Evolutionary conservation across 2,113 vertebrate genomes (phyloP).

Genomic region (Cnemophilus loriae): DNA sequence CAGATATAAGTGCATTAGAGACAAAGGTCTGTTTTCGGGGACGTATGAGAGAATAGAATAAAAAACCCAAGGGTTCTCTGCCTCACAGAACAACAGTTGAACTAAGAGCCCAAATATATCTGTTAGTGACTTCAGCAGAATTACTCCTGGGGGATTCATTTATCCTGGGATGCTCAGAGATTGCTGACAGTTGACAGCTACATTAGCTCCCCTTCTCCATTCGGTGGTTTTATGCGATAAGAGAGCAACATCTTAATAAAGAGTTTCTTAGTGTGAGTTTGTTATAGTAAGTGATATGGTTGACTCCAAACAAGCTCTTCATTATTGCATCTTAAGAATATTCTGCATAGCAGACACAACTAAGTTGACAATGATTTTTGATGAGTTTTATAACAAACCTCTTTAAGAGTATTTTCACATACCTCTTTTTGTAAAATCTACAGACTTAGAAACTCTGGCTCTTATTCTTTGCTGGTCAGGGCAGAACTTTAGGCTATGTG

Average conservation of each 20-base stretch:
- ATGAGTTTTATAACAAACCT: not conserved
- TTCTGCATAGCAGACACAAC: not conserved
- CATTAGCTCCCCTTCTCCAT: constrained; percentile 33
- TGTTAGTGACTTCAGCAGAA: constrained; percentile 54
- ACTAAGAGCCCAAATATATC: constrained; percentile 39
- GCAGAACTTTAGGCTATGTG: not conserved
- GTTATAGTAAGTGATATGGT: not conserved
- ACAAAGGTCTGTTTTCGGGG: not conserved
- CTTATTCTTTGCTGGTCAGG: not conserved
- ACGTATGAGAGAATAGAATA: not conserved
- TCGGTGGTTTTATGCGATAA: not conserved
- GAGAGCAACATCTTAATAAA: not conserved
- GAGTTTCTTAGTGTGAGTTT: not conserved
- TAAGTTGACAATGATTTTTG: not conserved
- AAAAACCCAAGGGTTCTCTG: not conserved
- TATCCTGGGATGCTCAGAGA: constrained; percentile 26
- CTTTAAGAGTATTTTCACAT: not conserved
- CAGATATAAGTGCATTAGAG: not conserved
- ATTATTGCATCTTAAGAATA: not conserved
- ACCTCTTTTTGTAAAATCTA: not conserved
- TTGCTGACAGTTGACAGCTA: constrained; percentile 32
- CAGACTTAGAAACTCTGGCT: not conserved
- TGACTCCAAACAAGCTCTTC: not conserved
- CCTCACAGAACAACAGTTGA: constrained; percentile 26
- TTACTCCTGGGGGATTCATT: constrained; percentile 40